Evolutionary conservation across 2,797 vertebrate genomes (phyloP), one percentile per base, ranked within the genome.

Genomic region (Sorex maritimensis): DNA sequence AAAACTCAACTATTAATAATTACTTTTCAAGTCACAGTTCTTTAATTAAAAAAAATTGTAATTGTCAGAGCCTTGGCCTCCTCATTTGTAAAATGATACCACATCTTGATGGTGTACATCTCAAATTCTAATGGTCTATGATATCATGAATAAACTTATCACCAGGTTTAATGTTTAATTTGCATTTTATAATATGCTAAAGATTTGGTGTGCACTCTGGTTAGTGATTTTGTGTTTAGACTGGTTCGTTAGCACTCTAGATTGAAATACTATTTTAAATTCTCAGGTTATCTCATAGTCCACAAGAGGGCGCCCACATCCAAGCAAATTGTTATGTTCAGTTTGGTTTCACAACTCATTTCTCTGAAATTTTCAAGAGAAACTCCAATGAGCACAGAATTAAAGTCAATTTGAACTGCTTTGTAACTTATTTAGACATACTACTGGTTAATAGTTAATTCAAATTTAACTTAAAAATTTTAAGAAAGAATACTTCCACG

Each of bases 281-380:
- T 6, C 8, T 61, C 79, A 49, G 14, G 21, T 41, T 19, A 46
- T 85, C 28, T 28, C 19, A 3, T 14, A 0, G 65, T 71, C 94
- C 96, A 95, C 93, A 58, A 96, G 95, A 72, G 93, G 96, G 96
- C 55, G 3, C 58, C 24, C 21, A 79, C 72, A 46, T 63, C 69
- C 80, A n/a, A 80, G 23, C 1, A 82, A 86, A 61, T 61, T 26
- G 5, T 38, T 58, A n/a, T 21, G 1, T 12, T 0, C 9, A 17
- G 0, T 3, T 10, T 21, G 24, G 6, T 23, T 46, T 72, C 80
- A 10, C 19, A 15, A 78, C 34, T 58, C 12, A 2, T 67, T 71
- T 13, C 41, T 55, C 34, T 65, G 19, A 58, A 13, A 84, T 65
- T 71, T 81, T 5, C 8, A 23, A 26, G 52, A n/a, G 4, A 63